Evolutionary conservation across 2,888 invertebrate species (phyloP), one percentile per base, ranked within the genome.

Genomic region (Xestia xanthographa): DNA sequence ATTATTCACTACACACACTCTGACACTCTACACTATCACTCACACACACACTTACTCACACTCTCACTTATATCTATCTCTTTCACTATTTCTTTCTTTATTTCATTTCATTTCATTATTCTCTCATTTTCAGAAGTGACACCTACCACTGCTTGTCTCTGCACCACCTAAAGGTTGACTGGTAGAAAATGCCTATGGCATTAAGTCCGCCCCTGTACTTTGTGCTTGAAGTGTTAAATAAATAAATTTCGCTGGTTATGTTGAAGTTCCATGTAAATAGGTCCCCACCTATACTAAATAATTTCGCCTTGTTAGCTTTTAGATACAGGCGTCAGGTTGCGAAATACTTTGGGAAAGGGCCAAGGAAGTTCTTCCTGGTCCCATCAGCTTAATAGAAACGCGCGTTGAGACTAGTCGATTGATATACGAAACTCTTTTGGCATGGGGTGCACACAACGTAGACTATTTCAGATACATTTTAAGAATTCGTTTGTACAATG

Each of bases 301-400:
- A 22, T 56, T 48, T 26, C 11, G 26, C 34, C 20, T 68, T 65
- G 68, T 77, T 69, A 14, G 45, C 62, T 58, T 75, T 45, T 48
- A 66, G 20, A 65, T 17, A 53, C 1, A 41, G 12, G 53, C 17
- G 58, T 79, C 53, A 48, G 48, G 41, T 84, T 63, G 14, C 41
- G 56, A 50, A 75, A 70, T 17, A 45, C 43, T 68, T 63, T 60
- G 84, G 84, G 56, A 56, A 26, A 26, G 58, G 34, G 75, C 69
- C 81, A 84, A 70, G 50, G 43, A 75, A 69, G 56, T 79, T 72
- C 62, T 70, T 81, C 69, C 75, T 53, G 84, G 29, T 60, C 34
- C 41, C n/a, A n/a, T n/a, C n/a, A 60, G 58, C 29, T 84, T 66
- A 70, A 75, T 70, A 34, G 41, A 67, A 84, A 65, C 29, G 67